Evolutionary conservation across 2,797 vertebrate species (phyloP), one percentile per base, ranked within the genome.

Genomic region (Acipenser oxyrinchus): DNA sequence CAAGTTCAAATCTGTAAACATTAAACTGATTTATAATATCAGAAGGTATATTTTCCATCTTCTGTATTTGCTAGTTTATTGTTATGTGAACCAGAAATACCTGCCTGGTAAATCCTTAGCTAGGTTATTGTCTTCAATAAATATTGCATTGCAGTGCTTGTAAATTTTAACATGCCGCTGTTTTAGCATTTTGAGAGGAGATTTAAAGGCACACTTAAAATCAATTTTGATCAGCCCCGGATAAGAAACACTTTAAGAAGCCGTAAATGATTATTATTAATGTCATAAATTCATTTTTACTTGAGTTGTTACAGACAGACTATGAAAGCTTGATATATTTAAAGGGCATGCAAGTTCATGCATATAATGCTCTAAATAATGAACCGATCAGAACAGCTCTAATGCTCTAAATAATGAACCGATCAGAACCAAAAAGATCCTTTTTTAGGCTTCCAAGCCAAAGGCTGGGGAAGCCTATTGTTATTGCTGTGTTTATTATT

Each of bases 171-270:
- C 8, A 13, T 18, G 18, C 60, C 18, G 13, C 49, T 67, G 13
- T 49, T 37, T 61, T 67, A 49, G 48, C 59, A 51, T 61, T 18
- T 67, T 10, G 60, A 62, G 15, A 48, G 49, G 66, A 12, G n/a
- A 49, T 62, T 49, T 52, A 62, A 62, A 63, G 68, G 49, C 23
- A 51, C 18, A 18, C 18, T 18, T 1, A 50, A 55, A 66, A 71
- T 68, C 37, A 60, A 68, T 67, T 52, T 62, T 68, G 57, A 71
- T 64, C 48, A 61, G 66, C 63, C 57, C 66, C 49, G 66, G 48
- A 64, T 57, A n/a, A 68, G 53, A 55, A 62, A 61, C 49, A 50
- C 66, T 64, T 65, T 62, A 68, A 60, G 10, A 13, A 62, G 49
- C 62, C 9, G 18, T 68, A 67, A 64, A 68, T 60, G 62, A 60